Percentiles rank a stretch among this genome's conserved stretches.
phyloP scores from a whole-genome alignment of 2,797 vertebrate species.

The Amazonetta brasiliensis region DNA sequence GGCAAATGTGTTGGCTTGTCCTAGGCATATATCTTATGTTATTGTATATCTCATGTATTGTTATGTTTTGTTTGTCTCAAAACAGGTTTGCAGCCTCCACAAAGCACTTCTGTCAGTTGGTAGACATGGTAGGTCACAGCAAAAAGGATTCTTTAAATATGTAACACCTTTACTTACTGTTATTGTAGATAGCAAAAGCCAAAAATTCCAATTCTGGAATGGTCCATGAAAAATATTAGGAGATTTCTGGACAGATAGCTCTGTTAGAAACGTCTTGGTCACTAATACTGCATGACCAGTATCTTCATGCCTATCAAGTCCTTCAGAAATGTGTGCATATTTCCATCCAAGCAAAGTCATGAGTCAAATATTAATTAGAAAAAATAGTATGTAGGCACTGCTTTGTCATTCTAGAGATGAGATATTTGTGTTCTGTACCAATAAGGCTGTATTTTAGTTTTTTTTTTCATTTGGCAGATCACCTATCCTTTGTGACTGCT shows the following conservation, averaged over 20 bases:
- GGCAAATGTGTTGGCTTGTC: not conserved
- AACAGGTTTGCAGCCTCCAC: not conserved
- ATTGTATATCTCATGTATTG: not conserved
- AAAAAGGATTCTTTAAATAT: not conserved
- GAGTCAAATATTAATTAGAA: not conserved
- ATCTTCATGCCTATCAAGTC: not conserved
- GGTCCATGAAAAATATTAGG: not conserved
- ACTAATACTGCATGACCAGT: not conserved
- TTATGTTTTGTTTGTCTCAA: not conserved
- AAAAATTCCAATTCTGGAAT: not conserved
- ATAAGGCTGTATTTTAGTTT: not conserved
- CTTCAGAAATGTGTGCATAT: not conserved
- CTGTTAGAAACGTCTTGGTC: not conserved
- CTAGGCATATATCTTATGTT: not conserved
- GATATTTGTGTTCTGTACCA: not conserved
- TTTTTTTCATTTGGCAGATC: not conserved
- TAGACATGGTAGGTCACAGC: not conserved
- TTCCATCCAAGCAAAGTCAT: not conserved
- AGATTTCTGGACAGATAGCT: not conserved
- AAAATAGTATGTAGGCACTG: not conserved
- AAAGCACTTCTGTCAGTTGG: not conserved
- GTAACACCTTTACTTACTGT: not conserved
- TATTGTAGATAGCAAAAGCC: not conserved
- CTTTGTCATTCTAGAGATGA: not conserved
- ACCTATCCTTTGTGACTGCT: not conserved